These are phyloP conservation scores for Anagrus nilaparvatae DNA, from an alignment of 1,140 invertebrate genomes.

Conservation along the genomic window DNA sequence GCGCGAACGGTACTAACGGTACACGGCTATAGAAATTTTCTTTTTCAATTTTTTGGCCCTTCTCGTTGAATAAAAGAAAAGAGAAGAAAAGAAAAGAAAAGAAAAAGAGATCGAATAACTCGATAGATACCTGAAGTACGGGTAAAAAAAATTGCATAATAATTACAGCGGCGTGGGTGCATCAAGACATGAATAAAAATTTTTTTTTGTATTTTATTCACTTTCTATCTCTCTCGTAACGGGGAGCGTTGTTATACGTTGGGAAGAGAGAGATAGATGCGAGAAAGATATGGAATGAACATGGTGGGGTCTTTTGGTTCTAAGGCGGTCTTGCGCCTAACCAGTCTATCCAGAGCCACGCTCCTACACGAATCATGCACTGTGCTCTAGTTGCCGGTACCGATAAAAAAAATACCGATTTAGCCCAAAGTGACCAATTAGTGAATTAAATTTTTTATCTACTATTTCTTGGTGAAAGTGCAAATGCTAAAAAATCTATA, in stretches of 20 bases:
- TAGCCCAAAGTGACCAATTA: no score
- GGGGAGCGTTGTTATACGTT: no score
- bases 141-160: conserved; percentile 10
- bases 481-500: background rate
- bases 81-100: background rate
- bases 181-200: conserved; percentile 12
- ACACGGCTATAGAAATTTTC: no score
- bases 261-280: no score
- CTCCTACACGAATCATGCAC: conserved; percentile 23
- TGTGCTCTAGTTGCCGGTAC: no score
- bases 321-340: conserved; percentile 41
- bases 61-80: no score
- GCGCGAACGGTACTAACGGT: conserved; percentile 31
- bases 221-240: conserved; percentile 17
- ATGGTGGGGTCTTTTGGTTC: conserved; percentile 34
- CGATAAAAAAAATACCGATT: no score
- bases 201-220: conserved; percentile 11
- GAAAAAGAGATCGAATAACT: conserved; percentile 3
- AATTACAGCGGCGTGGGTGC: conserved; percentile 12
- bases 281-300: no score
- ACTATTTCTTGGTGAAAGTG: background rate
- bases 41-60: no score
- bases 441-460: background rate
- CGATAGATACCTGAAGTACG: conserved; percentile 13
- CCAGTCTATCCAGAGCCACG: conserved; percentile 41